Base-by-base conservation (phyloP, 1,140 invertebrate species). In the Bombus sylvicola region DNA sequence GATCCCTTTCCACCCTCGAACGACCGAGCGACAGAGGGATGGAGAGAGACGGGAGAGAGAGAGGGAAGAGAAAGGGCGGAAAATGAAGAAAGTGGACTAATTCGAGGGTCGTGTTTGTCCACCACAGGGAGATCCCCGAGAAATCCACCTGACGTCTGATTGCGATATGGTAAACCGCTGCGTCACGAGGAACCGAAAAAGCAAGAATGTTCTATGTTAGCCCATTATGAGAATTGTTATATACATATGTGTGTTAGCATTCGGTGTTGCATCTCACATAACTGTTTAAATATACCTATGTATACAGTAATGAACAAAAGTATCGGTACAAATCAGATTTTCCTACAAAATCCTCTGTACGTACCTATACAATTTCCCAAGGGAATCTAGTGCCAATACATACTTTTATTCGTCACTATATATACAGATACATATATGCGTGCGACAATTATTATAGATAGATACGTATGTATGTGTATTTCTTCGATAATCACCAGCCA, bases 131-230 rank as follows among this genome's bases (percentile, higher is more conserved):
- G 71, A 83, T 90, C 86, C 43, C 80, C 89, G 86, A 90, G 88
- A 90, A 88, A 90, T 90, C 86, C 75, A 64, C 85, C 89, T 82
- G 91, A 91, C 89, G 88, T 90, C 89, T 90, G 87, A 85, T 92
- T 88, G 86, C 86, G 87, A 91, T 81, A 92, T 87, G 91, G 88
- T 92, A 86, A 90, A 91, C 87, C 85, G 84, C 83, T 85, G 81
- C 86, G 85, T 39, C 53, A 71, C 77, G 57, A 85, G 77, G 39
- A 85, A 80, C 86, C 88, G 86, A 76, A 87, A 90, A 90, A 79
- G 85, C 88, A 93, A 89, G 87, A 92, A 88, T 88, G 87, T 80
- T 83, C 80, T 41, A 81, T 90, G 87, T 90, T 91, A 91, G 90
- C 89, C 75, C 77, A 66, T 85, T 86, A 90, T 89, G 47, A 80